A percentile compares a stretch with the other conserved stretches of the same genome.
These are phyloP conservation scores for Sorex araneus DNA, from an alignment of 2,113 vertebrate species.

Conservation along the genomic window DNA sequence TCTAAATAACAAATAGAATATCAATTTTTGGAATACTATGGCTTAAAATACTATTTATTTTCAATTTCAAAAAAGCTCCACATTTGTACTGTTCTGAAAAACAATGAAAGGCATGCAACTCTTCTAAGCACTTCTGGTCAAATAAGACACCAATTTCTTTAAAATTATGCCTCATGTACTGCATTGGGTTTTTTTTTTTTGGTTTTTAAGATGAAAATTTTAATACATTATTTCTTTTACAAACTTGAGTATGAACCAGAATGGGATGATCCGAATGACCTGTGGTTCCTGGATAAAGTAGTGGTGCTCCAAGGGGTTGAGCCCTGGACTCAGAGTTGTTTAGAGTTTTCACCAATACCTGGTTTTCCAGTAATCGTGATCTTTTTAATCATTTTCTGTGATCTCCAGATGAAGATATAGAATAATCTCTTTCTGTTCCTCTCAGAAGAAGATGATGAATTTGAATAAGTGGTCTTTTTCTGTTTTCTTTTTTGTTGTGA, in stretches of 20 bases:
- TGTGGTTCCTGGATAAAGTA: conserved; percentile 88
- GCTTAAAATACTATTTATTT: conserved; percentile 91
- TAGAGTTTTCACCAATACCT: conserved; percentile 83
- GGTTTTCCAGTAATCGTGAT: conserved; percentile 98
- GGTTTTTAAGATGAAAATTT: conserved; percentile 84
- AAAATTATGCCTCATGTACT: conserved; percentile 91
- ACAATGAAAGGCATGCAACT: conserved; percentile 91
- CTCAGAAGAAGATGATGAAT: conserved; percentile 95
- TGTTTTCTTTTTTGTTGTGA: too few species aligned
- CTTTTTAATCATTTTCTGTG: conserved; percentile 98
- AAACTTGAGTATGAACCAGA: conserved; percentile 97
- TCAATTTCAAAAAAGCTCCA: conserved; percentile 85
- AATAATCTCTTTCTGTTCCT: conserved; percentile 95
- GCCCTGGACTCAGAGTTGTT: conserved; percentile 82
- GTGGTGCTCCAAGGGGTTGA: conserved; percentile 83
- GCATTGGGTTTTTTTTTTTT: conserved; percentile 81
- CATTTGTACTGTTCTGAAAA: conserved; percentile 89
- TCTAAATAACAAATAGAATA: conserved; percentile 72
- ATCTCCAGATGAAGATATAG: conserved; percentile 97
- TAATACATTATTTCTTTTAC: conserved; percentile 96
- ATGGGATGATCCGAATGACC: conserved; percentile 96
- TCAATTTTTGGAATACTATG: conserved; percentile 86
- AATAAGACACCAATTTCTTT: conserved; percentile 90
- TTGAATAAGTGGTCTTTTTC: conserved; percentile 95
- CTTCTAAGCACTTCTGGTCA: conserved; percentile 91